phyloP scores from a whole-genome alignment of 1,140 invertebrate species.

The Pseudomyrmex dendroicus region DNA sequence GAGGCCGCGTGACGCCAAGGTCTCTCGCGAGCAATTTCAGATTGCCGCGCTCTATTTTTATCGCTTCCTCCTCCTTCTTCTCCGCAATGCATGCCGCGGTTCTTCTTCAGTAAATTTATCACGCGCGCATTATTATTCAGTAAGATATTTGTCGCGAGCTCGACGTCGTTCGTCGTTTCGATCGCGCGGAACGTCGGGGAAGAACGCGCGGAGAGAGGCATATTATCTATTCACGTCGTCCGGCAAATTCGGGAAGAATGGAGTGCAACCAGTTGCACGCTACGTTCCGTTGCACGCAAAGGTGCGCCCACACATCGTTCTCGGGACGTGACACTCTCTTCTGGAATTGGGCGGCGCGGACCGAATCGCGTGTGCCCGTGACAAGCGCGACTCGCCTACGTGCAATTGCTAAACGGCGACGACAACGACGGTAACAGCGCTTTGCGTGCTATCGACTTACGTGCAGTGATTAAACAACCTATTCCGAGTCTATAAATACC shows the following conservation, averaged over 20 bases:
- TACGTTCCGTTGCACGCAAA: slow-evolving; percentile 12
- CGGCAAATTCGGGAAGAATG: not conserved
- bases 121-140: too few relatives aligned
- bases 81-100: too few relatives aligned
- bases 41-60: not conserved
- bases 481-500: too few relatives aligned
- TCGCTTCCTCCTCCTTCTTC: too few relatives aligned
- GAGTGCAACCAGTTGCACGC: slow-evolving; percentile 19
- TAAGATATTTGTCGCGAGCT: too few relatives aligned
- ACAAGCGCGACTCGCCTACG: slow-evolving; percentile 37
- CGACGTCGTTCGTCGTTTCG: too few relatives aligned
- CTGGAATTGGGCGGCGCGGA: slow-evolving; percentile 10
- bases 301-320: slow-evolving; percentile 15
- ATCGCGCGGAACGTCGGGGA: not conserved
- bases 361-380: slow-evolving; percentile 32
- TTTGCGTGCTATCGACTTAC: slow-evolving; percentile 14
- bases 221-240: not conserved
- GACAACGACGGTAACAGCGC: not conserved
- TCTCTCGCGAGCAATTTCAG: not conserved
- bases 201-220: not conserved
- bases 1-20: not conserved
- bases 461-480: not conserved
- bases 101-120: too few relatives aligned
- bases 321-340: not conserved
- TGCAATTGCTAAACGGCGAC: slow-evolving; percentile 23